Conservation (phyloP, 2,888 invertebrate species). For the Thymelicus lineola region DNA sequence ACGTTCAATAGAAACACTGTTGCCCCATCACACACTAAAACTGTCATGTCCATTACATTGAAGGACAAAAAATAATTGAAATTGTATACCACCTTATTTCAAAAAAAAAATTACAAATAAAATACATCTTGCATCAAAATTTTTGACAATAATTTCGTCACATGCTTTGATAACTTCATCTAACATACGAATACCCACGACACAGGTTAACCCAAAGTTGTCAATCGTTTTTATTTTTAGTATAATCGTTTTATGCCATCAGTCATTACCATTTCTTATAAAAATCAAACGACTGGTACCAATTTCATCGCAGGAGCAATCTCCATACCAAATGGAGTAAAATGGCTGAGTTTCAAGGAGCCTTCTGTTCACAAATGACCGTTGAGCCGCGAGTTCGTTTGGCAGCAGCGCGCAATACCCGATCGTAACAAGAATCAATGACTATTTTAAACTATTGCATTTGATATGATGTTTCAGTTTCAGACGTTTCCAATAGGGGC, state of each 20-base stretch:
- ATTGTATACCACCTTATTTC: no score
- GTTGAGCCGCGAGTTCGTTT: slow-evolving; percentile 2
- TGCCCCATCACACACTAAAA: no score
- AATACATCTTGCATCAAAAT: no score
- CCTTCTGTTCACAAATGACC: slow-evolving; percentile 4
- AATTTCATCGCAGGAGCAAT: not conserved
- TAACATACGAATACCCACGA: no score
- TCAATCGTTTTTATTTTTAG: no score
- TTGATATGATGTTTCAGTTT: not conserved
- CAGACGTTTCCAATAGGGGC: not conserved
- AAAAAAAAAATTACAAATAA: no score
- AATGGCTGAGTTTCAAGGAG: slow-evolving; percentile 1
- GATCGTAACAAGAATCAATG: slow-evolving; percentile 4
- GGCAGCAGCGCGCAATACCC: not conserved
- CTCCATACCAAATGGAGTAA: not conserved
- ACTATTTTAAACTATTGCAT: slow-evolving; percentile 1
- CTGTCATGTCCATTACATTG: no score
- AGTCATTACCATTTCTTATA: not conserved
- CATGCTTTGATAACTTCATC: no score
- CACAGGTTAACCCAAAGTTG: no score
- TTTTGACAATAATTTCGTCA: no score
- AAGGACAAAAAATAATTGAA: no score
- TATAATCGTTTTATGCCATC: not conserved
- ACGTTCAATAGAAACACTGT: no score
- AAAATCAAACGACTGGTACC: not conserved